Base-by-base conservation (phyloP, 2,113 vertebrate genomes). In the Aspiorhynchus laticeps region DNA sequence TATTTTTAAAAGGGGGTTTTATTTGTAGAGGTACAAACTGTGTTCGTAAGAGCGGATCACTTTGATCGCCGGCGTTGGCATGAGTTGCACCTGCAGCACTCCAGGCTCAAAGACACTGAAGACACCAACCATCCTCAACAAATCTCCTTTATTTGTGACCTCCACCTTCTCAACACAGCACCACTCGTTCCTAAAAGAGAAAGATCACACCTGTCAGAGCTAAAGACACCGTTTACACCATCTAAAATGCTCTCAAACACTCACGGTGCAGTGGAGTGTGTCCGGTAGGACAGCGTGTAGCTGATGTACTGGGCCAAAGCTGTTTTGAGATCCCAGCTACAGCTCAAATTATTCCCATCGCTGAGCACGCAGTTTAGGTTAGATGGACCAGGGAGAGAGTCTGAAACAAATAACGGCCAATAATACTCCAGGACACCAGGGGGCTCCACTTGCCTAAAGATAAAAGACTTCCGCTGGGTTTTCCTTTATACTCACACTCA, bases 381-480 rank as follows among this genome's bases (percentile, higher is more conserved):
- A 74, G 71, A 84, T 19, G 86, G 84, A 31, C 86, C 84, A 56
- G 84, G 84, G 7, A 76, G 63, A 14, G 56, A 5, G 4, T 67
- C 81, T 85, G 38, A 75, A 38, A 76, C 33, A 75, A 77, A 75
- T 56, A 80, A 73, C 12, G 69, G 31, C 51, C 28, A 71, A 61
- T 48, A 26, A 77, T 91, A 43, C 71, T 15, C 93, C 93, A 93
- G 1, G 48, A 85, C 87, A 91, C 89, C 21, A 79, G 78, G 3
- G 88, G 83, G 80, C 90, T 93, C 94, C 94, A 95, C 84, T 90
- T 26, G 63, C 93, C 94, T 93, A 93, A 94, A n/a, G 85, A 1
- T 53, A 61, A 53, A 51, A 67, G 26, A 67, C 28, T 31, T 31
- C 31, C 87, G 65, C 51, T 36, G 2, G 87, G 88, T 85, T 92